Evolutionary conservation across 2,113 vertebrate genomes (phyloP), one percentile per base, ranked within the genome.

Genomic region (Coptodon rendalli): DNA sequence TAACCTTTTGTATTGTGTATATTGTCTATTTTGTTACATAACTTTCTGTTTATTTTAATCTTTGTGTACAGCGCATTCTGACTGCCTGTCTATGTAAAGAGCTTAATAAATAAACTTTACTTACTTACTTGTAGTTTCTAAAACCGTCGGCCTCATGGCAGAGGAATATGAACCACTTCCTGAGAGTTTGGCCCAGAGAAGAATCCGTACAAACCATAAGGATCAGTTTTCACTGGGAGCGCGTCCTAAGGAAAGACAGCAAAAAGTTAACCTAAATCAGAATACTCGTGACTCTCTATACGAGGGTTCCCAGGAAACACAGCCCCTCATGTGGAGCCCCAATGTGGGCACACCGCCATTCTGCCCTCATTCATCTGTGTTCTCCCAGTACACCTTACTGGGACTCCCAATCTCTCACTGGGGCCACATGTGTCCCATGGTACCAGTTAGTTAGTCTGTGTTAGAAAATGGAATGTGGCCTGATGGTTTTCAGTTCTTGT

Each of bases 221-320:
- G 54, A 27, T 57, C 54, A 29, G 54, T 57, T 57, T 8, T 57
- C 24, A 57, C 54, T 57, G 54, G 24, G 54, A 8, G 24, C 6
- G 12, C 12, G 4, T 8, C 54, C 54, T 57, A 24, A 57, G 54
- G 4, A 57, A 57, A 57, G 24, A 57, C 24, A 8, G 54, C 54
- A 57, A 57, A 57, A 7, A 57, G 24, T 57, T 1, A 0, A 57
- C 54, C 54, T 12, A 16, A 57, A 57, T 57, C 24, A 29, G 54
- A 57, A 0, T 24, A 13, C 54, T 29, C 13, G 1, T 14, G 0
- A 57, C 24, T 22, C 13, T 56, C 53, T 57, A 5, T 24, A 57
- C 3, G 4, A 29, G 7, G 56, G 24, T 57, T 57, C 48, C 16
- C 48, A 50, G 16, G 4, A 50, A 50, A 14, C 43, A 45, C 6